Evolutionary conservation across 2,113 vertebrate genomes (phyloP).

Genomic region (Xerus inauris): DNA sequence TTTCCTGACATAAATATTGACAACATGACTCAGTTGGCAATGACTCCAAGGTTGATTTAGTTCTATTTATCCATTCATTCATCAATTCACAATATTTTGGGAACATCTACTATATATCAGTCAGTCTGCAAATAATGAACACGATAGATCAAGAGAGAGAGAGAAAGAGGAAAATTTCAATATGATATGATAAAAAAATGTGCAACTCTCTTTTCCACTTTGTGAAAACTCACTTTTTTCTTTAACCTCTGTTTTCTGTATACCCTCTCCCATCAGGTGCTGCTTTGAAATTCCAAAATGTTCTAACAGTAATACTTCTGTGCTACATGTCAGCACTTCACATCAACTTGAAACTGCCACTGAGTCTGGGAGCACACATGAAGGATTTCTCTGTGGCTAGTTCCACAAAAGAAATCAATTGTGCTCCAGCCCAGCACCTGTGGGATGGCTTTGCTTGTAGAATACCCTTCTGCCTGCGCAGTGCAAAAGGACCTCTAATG

Average conservation of each 20-base stretch:
- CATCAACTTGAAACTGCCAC: conserved; percentile 61
- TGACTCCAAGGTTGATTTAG: not conserved
- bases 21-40: not conserved
- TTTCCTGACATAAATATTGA: conserved; percentile 10
- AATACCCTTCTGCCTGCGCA: conserved; percentile 61
- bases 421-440: conserved; percentile 35
- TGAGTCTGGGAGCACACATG: conserved; percentile 66
- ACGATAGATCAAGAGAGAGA: not conserved
- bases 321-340: conserved; percentile 58
- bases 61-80: not conserved
- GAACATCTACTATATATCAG: not conserved
- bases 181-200: not conserved
- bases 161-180: conserved; percentile 30
- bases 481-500: conserved; percentile 45
- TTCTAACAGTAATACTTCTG: conserved; percentile 58
- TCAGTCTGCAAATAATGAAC: not conserved
- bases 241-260: conserved; percentile 65
- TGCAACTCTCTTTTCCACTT: conserved; percentile 7
- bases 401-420: conserved; percentile 69
- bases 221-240: conserved; percentile 6
- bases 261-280: conserved; percentile 30
- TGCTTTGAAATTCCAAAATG: conserved; percentile 73
- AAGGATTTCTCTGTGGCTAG: conserved; percentile 68
- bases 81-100: not conserved
- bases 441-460: conserved; percentile 61